A percentile compares a stretch with the other conserved stretches of the same genome.
Evolutionary conservation across 2,888 invertebrate genomes (phyloP).

Genomic region (Odontocerum albicorne): DNA sequence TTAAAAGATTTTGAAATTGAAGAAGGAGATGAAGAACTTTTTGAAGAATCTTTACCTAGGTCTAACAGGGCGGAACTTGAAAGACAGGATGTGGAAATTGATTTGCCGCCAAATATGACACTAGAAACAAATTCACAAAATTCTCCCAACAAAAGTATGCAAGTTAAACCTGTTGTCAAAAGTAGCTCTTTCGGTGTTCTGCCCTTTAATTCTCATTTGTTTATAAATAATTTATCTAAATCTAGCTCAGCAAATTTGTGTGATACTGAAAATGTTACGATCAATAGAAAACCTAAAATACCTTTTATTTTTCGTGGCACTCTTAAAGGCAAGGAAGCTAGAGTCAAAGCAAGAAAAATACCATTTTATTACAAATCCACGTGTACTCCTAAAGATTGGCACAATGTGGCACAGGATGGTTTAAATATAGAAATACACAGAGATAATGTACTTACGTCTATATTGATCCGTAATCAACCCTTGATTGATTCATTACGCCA

Average conservation of each 20-base stretch:
- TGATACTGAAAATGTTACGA: not conserved
- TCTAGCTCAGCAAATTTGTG: not conserved
- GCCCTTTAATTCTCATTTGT: not conserved
- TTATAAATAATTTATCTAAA: not conserved
- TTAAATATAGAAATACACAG: conserved; percentile 17
- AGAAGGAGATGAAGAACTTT: not conserved
- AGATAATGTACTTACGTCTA: conserved; percentile 16
- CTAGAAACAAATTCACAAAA: not conserved
- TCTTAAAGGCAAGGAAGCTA: not conserved
- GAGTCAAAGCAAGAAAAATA: conserved; percentile 5
- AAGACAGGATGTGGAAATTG: not conserved
- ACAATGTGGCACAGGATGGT: conserved; percentile 15
- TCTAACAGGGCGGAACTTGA: not conserved
- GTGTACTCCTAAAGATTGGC: conserved; percentile 14
- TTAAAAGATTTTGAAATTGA: conserved; percentile 18
- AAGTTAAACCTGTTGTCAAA: not conserved
- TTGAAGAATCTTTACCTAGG: not conserved
- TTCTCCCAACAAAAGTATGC: too few relatives aligned
- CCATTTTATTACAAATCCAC: conserved; percentile 28
- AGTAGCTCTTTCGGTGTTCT: not conserved
- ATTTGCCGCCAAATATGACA: not conserved
- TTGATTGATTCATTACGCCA: conserved; percentile 2
- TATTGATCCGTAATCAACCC: conserved; percentile 22
- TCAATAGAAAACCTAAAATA: not conserved
- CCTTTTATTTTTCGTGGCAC: conserved; percentile 18